Percentiles rank a stretch among this genome's conserved stretches.
These are phyloP conservation scores for Caenorhabditis sp. DNA, from an alignment of 2,888 invertebrate genomes.

Conservation along the genomic window DNA sequence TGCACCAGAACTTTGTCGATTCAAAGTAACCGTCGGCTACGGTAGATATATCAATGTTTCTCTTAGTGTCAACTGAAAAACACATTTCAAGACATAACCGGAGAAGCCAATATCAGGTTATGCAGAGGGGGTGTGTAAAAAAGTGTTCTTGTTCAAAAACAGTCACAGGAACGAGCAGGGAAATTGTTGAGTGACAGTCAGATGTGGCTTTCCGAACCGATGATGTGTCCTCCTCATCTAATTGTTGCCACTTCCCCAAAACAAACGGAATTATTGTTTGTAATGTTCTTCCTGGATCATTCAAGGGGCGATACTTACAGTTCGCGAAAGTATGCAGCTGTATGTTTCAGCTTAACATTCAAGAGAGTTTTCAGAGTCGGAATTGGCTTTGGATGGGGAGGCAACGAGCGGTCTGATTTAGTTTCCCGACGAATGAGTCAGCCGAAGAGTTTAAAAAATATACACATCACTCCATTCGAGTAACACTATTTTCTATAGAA, in stretches of 20 bases:
- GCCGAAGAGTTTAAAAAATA: constrained; percentile 32
- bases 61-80: no score
- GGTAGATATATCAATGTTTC: no score
- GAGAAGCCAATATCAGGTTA: constrained; percentile 6
- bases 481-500: neutral
- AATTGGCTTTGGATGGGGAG: constrained; percentile 30
- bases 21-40: no score
- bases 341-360: neutral
- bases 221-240: constrained; percentile 24
- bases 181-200: constrained; percentile 26
- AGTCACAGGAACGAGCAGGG: constrained; percentile 25
- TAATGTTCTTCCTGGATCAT: constrained; percentile 35
- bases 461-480: no score
- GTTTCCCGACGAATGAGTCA: neutral
- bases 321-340: constrained; percentile 21
- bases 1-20: no score
- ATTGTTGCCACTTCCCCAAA: neutral
- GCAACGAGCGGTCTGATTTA: constrained; percentile 14
- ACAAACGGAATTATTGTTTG: constrained; percentile 15
- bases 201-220: constrained; percentile 33
- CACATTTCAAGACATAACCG: constrained; percentile 15
- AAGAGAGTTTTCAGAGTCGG: constrained; percentile 10
- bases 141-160: neutral
- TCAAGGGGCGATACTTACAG: constrained; percentile 34
- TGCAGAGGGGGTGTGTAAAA: constrained; percentile 19